Conservation (phyloP, 1,140 invertebrate genomes). For the Drosophila orosa region DNA sequence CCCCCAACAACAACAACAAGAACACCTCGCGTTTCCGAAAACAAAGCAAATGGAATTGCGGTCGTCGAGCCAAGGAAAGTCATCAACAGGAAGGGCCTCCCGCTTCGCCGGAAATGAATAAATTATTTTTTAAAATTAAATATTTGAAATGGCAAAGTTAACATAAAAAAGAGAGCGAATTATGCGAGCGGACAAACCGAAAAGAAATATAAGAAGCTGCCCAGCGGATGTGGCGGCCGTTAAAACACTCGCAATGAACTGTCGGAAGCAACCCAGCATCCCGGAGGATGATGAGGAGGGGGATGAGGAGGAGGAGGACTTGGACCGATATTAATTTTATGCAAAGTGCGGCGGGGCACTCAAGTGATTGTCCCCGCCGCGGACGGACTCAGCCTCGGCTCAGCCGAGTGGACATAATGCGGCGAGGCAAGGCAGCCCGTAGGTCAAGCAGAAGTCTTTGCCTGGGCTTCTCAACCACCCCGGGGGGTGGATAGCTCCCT, state of each 20-base stretch:
- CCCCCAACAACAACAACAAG: too few species aligned
- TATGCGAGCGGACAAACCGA: constrained; percentile 54
- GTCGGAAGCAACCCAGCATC: constrained; percentile 51
- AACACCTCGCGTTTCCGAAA: constrained; percentile 10
- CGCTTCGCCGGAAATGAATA: constrained; percentile 71
- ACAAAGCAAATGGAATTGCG: constrained; percentile 69
- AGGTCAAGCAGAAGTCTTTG: constrained; percentile 40
- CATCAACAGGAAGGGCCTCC: constrained; percentile 48
- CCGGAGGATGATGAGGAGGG: background rate
- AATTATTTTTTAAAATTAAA: constrained; percentile 80
- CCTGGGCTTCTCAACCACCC: background rate
- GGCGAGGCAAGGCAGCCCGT: background rate
- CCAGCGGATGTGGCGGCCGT: constrained; percentile 71
- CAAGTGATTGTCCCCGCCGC: constrained; percentile 53
- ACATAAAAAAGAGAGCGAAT: constrained; percentile 73
- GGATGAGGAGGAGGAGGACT: background rate
- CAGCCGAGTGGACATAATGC: constrained; percentile 65
- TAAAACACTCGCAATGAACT: constrained; percentile 81
- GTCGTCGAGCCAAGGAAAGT: constrained; percentile 35
- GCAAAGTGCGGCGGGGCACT: constrained; percentile 63
- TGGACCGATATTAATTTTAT: constrained; percentile 75
- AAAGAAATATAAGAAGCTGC: background rate
- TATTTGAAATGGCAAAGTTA: constrained; percentile 80
- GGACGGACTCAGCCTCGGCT: constrained; percentile 10
- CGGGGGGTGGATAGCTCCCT: background rate